Percentiles rank a stretch among this genome's conserved stretches.
phyloP scores from a whole-genome alignment of 2,888 invertebrate genomes.

The Stenotaenia linearis region DNA sequence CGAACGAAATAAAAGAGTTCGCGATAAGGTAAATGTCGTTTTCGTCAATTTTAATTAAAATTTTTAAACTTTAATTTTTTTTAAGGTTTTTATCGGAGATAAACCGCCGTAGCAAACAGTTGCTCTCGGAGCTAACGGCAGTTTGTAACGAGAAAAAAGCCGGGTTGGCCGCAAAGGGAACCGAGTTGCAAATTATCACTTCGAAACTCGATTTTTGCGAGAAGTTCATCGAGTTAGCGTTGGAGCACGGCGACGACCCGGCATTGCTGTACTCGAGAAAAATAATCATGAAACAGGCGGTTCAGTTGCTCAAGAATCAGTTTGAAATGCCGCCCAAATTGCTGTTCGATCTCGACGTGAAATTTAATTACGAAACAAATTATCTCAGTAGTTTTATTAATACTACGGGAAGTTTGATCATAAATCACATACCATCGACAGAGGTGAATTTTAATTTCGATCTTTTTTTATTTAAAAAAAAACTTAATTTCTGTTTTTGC shows the following conservation, averaged over 20 bases:
- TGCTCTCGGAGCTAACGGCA: slow-evolving; percentile 58
- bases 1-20: slow-evolving; percentile 79
- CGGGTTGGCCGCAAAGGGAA: slow-evolving; percentile 75
- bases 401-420: slow-evolving; percentile 40
- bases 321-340: slow-evolving; percentile 46
- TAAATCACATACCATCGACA: slow-evolving; percentile 38
- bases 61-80: background rate
- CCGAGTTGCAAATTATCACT: slow-evolving; percentile 72
- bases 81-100: slow-evolving; percentile 42
- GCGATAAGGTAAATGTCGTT: slow-evolving; percentile 69
- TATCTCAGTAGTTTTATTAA: slow-evolving; percentile 39
- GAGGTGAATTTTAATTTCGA: background rate
- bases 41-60: background rate
- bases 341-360: slow-evolving; percentile 42
- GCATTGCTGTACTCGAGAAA: slow-evolving; percentile 53
- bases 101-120: slow-evolving; percentile 41
- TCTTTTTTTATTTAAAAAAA: background rate
- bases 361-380: slow-evolving; percentile 40
- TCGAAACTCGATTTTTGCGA: slow-evolving; percentile 84
- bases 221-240: slow-evolving; percentile 70
- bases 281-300: slow-evolving; percentile 42
- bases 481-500: background rate
- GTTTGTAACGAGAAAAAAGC: slow-evolving; percentile 70
- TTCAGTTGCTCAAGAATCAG: slow-evolving; percentile 40
- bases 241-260: slow-evolving; percentile 74